These are phyloP conservation scores for Sturnus vulgaris DNA, from an alignment of 2,113 vertebrate species.

Conservation along the genomic window DNA sequence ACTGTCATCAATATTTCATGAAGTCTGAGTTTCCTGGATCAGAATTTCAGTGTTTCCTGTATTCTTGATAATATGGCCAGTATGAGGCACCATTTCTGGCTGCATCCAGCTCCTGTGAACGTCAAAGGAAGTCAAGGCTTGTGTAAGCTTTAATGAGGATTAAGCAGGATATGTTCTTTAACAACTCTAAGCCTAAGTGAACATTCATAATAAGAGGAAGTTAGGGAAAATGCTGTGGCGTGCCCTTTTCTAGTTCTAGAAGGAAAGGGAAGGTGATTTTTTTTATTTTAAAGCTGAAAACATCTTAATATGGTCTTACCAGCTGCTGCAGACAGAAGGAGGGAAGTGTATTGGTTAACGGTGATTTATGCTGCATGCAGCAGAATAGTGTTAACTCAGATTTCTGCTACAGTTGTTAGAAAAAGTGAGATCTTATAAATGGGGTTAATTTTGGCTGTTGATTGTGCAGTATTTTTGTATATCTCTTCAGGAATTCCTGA, in stretches of 20 bases:
- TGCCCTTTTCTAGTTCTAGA: not conserved
- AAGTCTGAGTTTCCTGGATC: not conserved
- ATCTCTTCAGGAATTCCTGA: not conserved
- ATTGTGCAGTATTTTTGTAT: not conserved
- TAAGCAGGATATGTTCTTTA: not conserved
- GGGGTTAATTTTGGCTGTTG: not conserved
- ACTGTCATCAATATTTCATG: not conserved
- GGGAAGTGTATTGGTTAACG: not conserved
- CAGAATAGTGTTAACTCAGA: not conserved
- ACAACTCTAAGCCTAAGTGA: not conserved
- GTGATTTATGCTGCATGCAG: not conserved
- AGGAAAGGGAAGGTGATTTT: not conserved
- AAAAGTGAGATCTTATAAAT: not conserved
- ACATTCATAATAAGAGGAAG: not conserved
- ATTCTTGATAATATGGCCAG: not conserved
- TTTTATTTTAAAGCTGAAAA: not conserved
- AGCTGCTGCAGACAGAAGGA: slow-evolving; percentile 1
- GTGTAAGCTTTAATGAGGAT: not conserved
- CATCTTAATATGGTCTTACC: not conserved
- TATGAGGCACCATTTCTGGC: not conserved
- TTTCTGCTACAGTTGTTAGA: not conserved
- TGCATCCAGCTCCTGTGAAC: not conserved
- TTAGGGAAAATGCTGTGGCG: not conserved
- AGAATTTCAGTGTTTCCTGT: not conserved
- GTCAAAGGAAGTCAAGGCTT: not conserved